Conservation (phyloP, 2,797 vertebrate genomes). For the Sitta carolinensis region DNA sequence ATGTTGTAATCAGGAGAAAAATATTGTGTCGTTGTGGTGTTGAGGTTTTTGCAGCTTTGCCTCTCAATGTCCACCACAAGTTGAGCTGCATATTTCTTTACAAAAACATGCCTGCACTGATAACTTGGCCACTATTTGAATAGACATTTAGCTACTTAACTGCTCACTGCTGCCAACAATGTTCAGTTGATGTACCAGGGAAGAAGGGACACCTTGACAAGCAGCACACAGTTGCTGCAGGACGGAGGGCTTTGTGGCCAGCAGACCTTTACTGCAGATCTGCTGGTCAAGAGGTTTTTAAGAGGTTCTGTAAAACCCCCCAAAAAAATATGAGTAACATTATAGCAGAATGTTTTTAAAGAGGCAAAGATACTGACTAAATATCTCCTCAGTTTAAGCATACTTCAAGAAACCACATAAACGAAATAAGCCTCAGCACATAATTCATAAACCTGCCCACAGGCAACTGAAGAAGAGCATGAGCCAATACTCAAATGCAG, state of each 20-base stretch:
- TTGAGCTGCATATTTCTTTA: slow-evolving; percentile 73
- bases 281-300: slow-evolving; percentile 11
- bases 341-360: slow-evolving; percentile 49
- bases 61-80: slow-evolving; percentile 68
- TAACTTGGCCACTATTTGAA: slow-evolving; percentile 61
- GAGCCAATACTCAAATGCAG: slow-evolving; percentile 30
- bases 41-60: slow-evolving; percentile 77
- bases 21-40: slow-evolving; percentile 79
- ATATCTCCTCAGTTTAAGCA: slow-evolving; percentile 10
- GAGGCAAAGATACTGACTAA: slow-evolving; percentile 23
- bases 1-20: slow-evolving; percentile 80
- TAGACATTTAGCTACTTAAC: slow-evolving; percentile 64
- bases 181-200: slow-evolving; percentile 54
- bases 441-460: slow-evolving; percentile 45
- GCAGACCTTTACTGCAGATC: neutral
- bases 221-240: neutral
- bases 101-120: slow-evolving; percentile 68
- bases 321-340: slow-evolving; percentile 25
- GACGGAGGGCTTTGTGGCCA: neutral
- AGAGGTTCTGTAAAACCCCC: slow-evolving; percentile 33
- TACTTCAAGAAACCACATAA: slow-evolving; percentile 51
- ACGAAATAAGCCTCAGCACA: slow-evolving; percentile 40
- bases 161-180: slow-evolving; percentile 57
- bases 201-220: slow-evolving; percentile 45
- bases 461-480: slow-evolving; percentile 28